phyloP scores from a whole-genome alignment of 2,888 invertebrate genomes.

The Zygaena filipendulae region DNA sequence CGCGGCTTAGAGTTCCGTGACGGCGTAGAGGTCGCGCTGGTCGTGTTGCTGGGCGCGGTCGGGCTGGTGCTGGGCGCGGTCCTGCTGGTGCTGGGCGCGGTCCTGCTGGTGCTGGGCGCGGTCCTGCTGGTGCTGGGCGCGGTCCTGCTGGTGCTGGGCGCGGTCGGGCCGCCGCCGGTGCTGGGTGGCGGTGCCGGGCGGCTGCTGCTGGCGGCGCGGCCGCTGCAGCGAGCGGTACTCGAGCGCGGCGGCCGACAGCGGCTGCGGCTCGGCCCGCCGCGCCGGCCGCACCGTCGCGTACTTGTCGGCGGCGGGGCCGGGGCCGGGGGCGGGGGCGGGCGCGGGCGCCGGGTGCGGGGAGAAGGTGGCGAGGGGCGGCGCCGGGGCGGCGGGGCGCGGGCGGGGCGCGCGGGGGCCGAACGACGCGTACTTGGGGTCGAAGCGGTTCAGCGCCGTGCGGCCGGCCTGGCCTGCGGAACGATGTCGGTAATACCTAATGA shows the following conservation, averaged over 20 bases:
- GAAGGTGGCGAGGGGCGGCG: constrained; percentile 40
- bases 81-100: constrained; percentile 21
- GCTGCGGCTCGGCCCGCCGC: constrained; percentile 54
- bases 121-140: constrained; percentile 67
- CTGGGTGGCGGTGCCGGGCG: constrained; percentile 19
- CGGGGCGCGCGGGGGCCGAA: constrained; percentile 62
- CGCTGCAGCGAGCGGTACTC: constrained; percentile 71
- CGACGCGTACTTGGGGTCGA: constrained; percentile 70
- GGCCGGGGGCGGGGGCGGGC: constrained; percentile 8
- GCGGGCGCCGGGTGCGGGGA: constrained; percentile 24
- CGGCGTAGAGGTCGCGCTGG: constrained; percentile 75
- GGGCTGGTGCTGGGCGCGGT: constrained; percentile 19
- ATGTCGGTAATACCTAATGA: too few relatives aligned
- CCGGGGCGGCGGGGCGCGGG: constrained; percentile 50
- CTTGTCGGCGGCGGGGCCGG: constrained; percentile 26
- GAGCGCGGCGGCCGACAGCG: constrained; percentile 62
- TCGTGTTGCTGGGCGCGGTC: constrained; percentile 40
- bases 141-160: constrained; percentile 43
- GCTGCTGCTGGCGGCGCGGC: constrained; percentile 42
- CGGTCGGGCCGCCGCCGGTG: constrained; percentile 22
- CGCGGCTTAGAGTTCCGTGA: constrained; percentile 71
- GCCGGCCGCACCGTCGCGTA: constrained; percentile 54
- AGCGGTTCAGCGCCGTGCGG: constrained; percentile 63
- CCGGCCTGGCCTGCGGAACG: constrained; percentile 43
- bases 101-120: constrained; percentile 28